A percentile compares a stretch with the other conserved stretches of the same genome.
Conservation (phyloP, 2,113 vertebrate genomes). For the Notiomystis cincta region DNA sequence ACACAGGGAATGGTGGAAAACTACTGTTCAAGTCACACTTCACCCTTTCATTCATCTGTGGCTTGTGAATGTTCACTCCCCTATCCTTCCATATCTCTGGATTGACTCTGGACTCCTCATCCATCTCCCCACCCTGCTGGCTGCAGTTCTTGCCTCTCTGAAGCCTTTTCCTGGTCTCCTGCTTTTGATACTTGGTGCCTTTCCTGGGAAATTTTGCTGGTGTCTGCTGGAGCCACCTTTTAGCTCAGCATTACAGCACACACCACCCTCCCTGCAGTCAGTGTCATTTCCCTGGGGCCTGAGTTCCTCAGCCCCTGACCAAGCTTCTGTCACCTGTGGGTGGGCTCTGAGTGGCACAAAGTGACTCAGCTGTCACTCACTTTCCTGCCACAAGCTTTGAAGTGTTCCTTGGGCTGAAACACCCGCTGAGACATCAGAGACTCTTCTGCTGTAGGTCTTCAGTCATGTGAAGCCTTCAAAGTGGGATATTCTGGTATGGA, state of each 20-base stretch:
- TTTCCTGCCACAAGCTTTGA: neutral
- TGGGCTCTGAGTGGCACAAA: neutral
- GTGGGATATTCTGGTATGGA: fast-evolving
- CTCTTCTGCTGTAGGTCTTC: neutral
- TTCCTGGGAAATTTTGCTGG: neutral
- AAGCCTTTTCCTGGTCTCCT: neutral
- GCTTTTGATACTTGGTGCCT: neutral
- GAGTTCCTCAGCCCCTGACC: neutral
- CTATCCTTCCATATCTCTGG: neutral
- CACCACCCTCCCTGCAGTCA: neutral
- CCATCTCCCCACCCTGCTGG: neutral
- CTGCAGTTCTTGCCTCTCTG: neutral
- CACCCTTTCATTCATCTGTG: neutral
- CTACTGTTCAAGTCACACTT: neutral
- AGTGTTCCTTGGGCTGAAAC: neutral
- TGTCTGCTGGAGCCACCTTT: neutral
- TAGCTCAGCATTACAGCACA: neutral
- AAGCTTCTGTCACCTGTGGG: neutral
- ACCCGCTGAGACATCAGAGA: neutral
- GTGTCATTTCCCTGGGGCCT: neutral
- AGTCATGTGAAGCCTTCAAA: neutral
- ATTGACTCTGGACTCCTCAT: neutral
- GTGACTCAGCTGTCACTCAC: neutral
- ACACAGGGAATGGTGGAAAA: neutral
- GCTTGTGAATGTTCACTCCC: neutral